Evolutionary conservation across 2,797 vertebrate species (phyloP), one percentile per base, ranked within the genome.

Genomic region (Lindbergichthys nudifrons): DNA sequence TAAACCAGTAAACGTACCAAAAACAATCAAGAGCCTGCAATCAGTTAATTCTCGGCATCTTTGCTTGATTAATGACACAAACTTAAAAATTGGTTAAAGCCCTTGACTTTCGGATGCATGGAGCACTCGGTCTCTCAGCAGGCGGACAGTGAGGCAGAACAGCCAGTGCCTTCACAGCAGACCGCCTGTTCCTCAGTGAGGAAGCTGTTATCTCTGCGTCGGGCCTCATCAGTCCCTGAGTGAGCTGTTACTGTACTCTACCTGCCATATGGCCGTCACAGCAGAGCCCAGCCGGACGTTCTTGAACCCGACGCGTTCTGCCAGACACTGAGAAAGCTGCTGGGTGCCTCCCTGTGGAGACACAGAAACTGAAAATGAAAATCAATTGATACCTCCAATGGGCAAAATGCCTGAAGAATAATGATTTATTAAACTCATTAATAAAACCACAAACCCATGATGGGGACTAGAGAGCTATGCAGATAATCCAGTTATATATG

Each of bases 331-430:
- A 1, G 92, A 95, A 86, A 95, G 93, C 92, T 95, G 94, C 71
- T 94, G 93, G 83, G 93, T 90, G 89, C 95, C 95, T 73, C 95
- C 94, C 95, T 96, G 92, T 92, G 93, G 93, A 92, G 75, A 88
- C 65, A 82, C 62, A 69, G 63, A 83, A 65, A 87, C 81, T 68
- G 75, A 78, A 85, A 26, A 18, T 18, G 41, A 18, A 70, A 80
- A 65, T 10, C 30, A 6, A 13, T 4, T 19, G 63, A 54, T 70
- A 70, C 26, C 58, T 19, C 10, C 14, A 30, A 6, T n/a, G 10
- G 62, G 21, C 48, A 2, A 26, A 41, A 16, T 14, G 42, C 30
- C 46, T 52, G 1, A 62, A 53, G 13, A 58, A 52, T 46, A 65
- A 77, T 23, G 58, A 46, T 75, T 60, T 65, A 26, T 60, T 36